phyloP scores from a whole-genome alignment of 2,888 invertebrate genomes.

The Euphydryas editha region DNA sequence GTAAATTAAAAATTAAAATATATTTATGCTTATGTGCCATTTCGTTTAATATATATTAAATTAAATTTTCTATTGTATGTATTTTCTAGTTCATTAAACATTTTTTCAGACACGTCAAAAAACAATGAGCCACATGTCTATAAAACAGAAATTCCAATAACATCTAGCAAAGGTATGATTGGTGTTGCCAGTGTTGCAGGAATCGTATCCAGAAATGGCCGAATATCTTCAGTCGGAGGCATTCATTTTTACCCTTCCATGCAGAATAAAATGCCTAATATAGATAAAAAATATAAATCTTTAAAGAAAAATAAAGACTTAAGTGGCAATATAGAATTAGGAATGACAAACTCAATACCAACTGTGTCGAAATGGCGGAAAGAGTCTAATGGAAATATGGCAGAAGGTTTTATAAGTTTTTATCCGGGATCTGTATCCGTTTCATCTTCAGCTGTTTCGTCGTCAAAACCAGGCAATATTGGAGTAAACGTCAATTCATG shows the following conservation, averaged over 20 bases:
- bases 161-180: slow-evolving; percentile 42
- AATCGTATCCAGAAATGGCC: slow-evolving; percentile 60
- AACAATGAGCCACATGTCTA: not conserved
- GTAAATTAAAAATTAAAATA: too few relatives aligned
- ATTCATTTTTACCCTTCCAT: slow-evolving; percentile 55
- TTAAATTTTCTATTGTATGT: too few relatives aligned
- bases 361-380: not conserved
- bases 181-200: slow-evolving; percentile 63
- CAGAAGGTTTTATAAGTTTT: slow-evolving; percentile 55
- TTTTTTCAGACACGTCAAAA: too few relatives aligned
- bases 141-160: slow-evolving; percentile 2
- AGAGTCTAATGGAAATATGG: slow-evolving; percentile 26
- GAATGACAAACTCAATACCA: not conserved
- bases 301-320: slow-evolving; percentile 2
- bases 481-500: slow-evolving; percentile 39
- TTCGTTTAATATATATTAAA: too few relatives aligned
- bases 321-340: slow-evolving; percentile 5
- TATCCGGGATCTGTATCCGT: slow-evolving; percentile 62
- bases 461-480: slow-evolving; percentile 51
- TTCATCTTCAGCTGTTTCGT: slow-evolving; percentile 58
- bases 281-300: slow-evolving; percentile 7
- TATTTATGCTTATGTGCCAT: not conserved
- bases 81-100: not conserved
- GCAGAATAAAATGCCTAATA: slow-evolving; percentile 22
- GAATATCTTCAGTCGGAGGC: slow-evolving; percentile 59